These are phyloP conservation scores for Hemistola chrysoprasaria DNA, from an alignment of 2,888 invertebrate genomes.

Conservation along the genomic window DNA sequence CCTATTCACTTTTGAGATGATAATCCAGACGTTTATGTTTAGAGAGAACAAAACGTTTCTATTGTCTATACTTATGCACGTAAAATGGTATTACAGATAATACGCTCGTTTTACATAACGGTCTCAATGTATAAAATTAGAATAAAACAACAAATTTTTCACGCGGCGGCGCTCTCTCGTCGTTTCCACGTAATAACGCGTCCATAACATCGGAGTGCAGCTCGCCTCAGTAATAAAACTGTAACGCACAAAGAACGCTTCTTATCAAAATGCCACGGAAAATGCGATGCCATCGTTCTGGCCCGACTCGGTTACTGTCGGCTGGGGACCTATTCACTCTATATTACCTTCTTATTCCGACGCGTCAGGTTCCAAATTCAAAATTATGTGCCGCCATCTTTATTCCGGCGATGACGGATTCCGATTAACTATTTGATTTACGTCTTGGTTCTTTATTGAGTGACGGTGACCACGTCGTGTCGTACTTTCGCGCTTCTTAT, in stretches of 20 bases:
- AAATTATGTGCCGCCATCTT: slow-evolving; percentile 60
- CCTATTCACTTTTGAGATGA: slow-evolving; percentile 16
- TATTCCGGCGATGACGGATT: slow-evolving; percentile 60
- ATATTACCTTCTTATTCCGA: slow-evolving; percentile 55
- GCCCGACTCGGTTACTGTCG: slow-evolving; percentile 51
- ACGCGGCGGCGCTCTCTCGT: slow-evolving; percentile 19
- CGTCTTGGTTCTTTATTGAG: slow-evolving; percentile 35
- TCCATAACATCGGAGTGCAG: slow-evolving; percentile 36
- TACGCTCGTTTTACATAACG: slow-evolving; percentile 19
- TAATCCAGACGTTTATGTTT: slow-evolving; percentile 2
- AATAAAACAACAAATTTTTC: slow-evolving; percentile 28
- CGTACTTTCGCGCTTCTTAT: slow-evolving; percentile 1
- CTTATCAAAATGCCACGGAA: slow-evolving; percentile 59
- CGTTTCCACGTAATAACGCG: slow-evolving; percentile 38
- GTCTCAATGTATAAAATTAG: slow-evolving; percentile 32
- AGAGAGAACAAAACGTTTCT: slow-evolving; percentile 10
- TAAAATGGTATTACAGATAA: slow-evolving; percentile 17
- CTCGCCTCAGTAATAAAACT: slow-evolving; percentile 39
- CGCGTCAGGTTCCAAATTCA: slow-evolving; percentile 51
- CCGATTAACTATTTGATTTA: slow-evolving; percentile 55
- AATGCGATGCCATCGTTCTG: slow-evolving; percentile 44
- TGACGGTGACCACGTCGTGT: slow-evolving; percentile 33
- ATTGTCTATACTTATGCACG: slow-evolving; percentile 10
- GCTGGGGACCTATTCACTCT: slow-evolving; percentile 60
- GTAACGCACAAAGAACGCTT: slow-evolving; percentile 42